Evolutionary conservation across 2,113 vertebrate genomes (phyloP).

Genomic region (Agelaius phoeniceus): DNA sequence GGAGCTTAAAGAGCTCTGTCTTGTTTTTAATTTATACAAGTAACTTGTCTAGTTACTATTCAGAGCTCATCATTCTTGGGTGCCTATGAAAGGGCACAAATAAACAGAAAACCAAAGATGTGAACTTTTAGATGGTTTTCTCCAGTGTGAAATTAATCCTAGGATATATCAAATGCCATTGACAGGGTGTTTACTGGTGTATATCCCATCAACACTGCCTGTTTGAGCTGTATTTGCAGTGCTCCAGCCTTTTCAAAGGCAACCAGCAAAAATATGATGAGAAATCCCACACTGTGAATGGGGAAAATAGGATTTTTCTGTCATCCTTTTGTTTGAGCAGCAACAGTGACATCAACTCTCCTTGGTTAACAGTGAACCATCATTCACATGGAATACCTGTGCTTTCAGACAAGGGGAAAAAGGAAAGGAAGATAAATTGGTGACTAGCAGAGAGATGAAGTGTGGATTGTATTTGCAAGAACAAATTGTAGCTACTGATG

Average conservation of each 20-base stretch:
- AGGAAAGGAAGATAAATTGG: neutral
- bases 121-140: neutral
- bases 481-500: neutral
- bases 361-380: neutral
- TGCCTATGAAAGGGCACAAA: neutral
- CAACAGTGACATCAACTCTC: neutral
- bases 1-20: neutral
- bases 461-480: neutral
- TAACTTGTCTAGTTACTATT: neutral
- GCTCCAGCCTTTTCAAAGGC: neutral
- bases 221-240: neutral
- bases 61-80: neutral
- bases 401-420: neutral
- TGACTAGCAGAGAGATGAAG: neutral
- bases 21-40: neutral
- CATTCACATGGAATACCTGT: neutral
- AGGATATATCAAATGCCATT: neutral
- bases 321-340: neutral
- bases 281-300: neutral
- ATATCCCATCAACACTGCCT: fast-evolving
- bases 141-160: neutral
- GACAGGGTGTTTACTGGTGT: neutral
- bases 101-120: neutral
- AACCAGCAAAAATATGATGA: neutral
- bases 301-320: neutral